phyloP scores from a whole-genome alignment of 2,888 invertebrate species.

The Tetrapedia diversipes region DNA sequence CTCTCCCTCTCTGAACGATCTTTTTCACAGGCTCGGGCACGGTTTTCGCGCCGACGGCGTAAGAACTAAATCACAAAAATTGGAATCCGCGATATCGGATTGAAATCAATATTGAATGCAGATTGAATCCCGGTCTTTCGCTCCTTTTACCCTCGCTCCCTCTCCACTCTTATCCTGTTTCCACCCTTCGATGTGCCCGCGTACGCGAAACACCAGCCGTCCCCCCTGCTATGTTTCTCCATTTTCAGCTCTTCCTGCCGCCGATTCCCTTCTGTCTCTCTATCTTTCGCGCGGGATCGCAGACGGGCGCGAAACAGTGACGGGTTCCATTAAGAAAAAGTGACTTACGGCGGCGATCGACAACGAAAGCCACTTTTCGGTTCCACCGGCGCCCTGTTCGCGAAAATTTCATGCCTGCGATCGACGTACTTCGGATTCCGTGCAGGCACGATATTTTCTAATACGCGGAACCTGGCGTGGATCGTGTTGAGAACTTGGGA shows the following conservation, averaged over 20 bases:
- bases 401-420: constrained; percentile 59
- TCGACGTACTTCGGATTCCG: too few species aligned
- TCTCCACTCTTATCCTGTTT: constrained; percentile 31
- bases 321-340: constrained; percentile 78
- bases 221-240: constrained; percentile 51
- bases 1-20: constrained; percentile 19
- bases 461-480: too few species aligned
- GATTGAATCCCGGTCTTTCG: constrained; percentile 75
- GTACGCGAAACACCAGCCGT: constrained; percentile 13
- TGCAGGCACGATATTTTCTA: too few species aligned
- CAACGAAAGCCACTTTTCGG: constrained; percentile 76
- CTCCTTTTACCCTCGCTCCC: constrained; percentile 36
- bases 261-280: constrained; percentile 36
- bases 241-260: constrained; percentile 39
- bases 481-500: too few species aligned
- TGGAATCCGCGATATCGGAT: constrained; percentile 79
- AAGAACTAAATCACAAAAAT: constrained; percentile 81
- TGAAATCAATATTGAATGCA: constrained; percentile 81
- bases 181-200: constrained; percentile 18
- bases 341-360: constrained; percentile 76
- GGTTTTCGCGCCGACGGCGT: constrained; percentile 55
- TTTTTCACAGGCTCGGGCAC: constrained; percentile 50
- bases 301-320: constrained; percentile 67
- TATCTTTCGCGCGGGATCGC: constrained; percentile 32
- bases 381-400: constrained; percentile 43